Evolutionary conservation across 2,888 invertebrate genomes (phyloP).

Genomic region (Caenorhabditis angaria): DNA sequence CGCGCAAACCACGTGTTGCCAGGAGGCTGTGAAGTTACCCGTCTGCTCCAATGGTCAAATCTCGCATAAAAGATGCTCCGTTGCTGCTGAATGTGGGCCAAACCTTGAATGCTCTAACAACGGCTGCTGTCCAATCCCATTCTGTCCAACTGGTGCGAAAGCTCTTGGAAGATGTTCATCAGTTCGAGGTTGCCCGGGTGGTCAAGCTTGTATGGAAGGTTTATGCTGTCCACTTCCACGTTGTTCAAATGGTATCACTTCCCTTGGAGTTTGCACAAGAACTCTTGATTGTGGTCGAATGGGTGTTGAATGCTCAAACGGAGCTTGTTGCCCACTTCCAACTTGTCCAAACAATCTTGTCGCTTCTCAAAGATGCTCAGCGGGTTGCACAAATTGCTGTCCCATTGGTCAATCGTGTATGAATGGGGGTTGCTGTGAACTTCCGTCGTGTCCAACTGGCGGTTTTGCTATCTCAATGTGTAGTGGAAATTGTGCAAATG

Average conservation of each 20-base stretch:
- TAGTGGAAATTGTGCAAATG: slow-evolving; percentile 50
- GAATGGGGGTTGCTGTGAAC: slow-evolving; percentile 63
- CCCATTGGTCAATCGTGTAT: slow-evolving; percentile 49
- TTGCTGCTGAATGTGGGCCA: slow-evolving; percentile 55
- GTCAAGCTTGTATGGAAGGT: slow-evolving; percentile 61
- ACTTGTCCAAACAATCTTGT: slow-evolving; percentile 53
- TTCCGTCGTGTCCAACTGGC: slow-evolving; percentile 59
- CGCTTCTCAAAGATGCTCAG: slow-evolving; percentile 46
- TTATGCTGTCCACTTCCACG: slow-evolving; percentile 66
- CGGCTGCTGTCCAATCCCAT: slow-evolving; percentile 69
- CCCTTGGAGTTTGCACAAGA: slow-evolving; percentile 55
- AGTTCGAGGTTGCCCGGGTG: slow-evolving; percentile 43
- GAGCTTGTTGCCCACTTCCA: slow-evolving; percentile 64
- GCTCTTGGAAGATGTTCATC: slow-evolving; percentile 47
- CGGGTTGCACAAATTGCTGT: slow-evolving; percentile 51
- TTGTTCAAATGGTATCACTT: slow-evolving; percentile 60
- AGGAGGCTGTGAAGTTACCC: slow-evolving; percentile 43
- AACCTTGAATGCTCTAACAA: slow-evolving; percentile 70
- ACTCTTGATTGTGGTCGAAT: slow-evolving; percentile 60
- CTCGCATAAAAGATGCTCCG: slow-evolving; percentile 36
- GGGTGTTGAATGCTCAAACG: slow-evolving; percentile 62
- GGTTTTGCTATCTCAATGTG: slow-evolving; percentile 49
- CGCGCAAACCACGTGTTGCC: slow-evolving; percentile 60
- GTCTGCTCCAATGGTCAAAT: slow-evolving; percentile 36
- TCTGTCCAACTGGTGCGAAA: slow-evolving; percentile 66